phyloP scores from a whole-genome alignment of 2,888 invertebrate genomes.

The Caenorhabditis imperialis region DNA sequence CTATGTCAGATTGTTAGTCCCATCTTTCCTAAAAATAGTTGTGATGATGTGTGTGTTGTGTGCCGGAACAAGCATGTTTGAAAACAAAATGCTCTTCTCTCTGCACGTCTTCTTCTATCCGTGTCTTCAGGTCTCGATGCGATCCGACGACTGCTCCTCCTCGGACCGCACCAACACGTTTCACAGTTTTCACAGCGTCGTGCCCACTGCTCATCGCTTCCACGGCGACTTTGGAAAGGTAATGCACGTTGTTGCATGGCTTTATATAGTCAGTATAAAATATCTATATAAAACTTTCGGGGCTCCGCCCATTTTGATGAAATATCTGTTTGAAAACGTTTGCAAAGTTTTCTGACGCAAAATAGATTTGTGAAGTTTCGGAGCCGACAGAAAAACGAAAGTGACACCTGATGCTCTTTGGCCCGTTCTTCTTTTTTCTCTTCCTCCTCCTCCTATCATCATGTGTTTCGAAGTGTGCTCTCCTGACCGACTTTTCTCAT shows the following conservation, averaged over 20 bases:
- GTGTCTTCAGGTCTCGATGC: constrained; percentile 41
- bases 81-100: background rate
- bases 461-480: constrained; percentile 8
- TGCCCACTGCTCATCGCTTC: too few species aligned
- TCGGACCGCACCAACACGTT: constrained; percentile 45
- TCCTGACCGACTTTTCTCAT: constrained; percentile 41
- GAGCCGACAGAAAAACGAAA: too few species aligned
- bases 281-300: too few species aligned
- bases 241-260: too few species aligned
- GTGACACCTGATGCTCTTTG: constrained; percentile 40
- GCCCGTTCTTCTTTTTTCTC: constrained; percentile 27
- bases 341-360: too few species aligned
- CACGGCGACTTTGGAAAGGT: background rate
- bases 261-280: too few species aligned
- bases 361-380: too few species aligned
- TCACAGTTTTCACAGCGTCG: too few species aligned
- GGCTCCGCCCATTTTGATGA: too few species aligned
- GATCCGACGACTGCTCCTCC: constrained; percentile 33
- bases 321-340: too few species aligned
- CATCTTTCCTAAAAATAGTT: too few species aligned
- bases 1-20: constrained; percentile 29
- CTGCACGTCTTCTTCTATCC: background rate
- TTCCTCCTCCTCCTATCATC: constrained; percentile 11
- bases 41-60: constrained; percentile 7
- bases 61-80: constrained; percentile 2